Percentiles rank a stretch among this genome's conserved stretches.
Evolutionary conservation across 2,888 invertebrate genomes (phyloP).

Genomic region (Epiblema foenella): DNA sequence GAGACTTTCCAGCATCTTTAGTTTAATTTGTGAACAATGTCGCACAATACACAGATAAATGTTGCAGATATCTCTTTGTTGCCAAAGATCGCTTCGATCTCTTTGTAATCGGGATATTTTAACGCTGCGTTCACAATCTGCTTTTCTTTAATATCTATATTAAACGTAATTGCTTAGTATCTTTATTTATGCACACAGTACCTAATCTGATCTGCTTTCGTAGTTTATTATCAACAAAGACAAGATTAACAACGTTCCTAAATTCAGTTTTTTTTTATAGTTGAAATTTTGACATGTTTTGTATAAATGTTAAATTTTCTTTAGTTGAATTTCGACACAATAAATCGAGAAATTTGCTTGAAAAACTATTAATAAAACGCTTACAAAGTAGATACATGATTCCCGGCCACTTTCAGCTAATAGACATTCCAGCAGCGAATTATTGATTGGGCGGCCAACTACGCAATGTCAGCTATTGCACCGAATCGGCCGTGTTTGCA

Average conservation of each 20-base stretch:
- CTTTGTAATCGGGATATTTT: constrained; percentile 53
- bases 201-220: background rate
- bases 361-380: background rate
- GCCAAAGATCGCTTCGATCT: constrained; percentile 57
- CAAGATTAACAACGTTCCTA: background rate
- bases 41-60: constrained; percentile 62
- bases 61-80: constrained; percentile 61
- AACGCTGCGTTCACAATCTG: constrained; percentile 37
- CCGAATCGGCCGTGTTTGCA: constrained; percentile 46
- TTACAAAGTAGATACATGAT: background rate
- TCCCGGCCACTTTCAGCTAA: background rate
- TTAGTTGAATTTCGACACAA: no score
- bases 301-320: background rate
- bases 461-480: constrained; percentile 23
- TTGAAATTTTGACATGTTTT: background rate
- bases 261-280: no score
- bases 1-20: background rate
- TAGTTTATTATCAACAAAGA: background rate
- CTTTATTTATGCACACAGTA: background rate
- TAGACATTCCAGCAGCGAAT: constrained; percentile 13
- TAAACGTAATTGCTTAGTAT: constrained; percentile 23
- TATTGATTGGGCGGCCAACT: constrained; percentile 28
- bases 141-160: constrained; percentile 22
- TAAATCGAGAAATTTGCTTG: background rate
- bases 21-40: constrained; percentile 46